Evolutionary conservation across 2,113 vertebrate genomes (phyloP).

Genomic region (Rhinogobius similis): DNA sequence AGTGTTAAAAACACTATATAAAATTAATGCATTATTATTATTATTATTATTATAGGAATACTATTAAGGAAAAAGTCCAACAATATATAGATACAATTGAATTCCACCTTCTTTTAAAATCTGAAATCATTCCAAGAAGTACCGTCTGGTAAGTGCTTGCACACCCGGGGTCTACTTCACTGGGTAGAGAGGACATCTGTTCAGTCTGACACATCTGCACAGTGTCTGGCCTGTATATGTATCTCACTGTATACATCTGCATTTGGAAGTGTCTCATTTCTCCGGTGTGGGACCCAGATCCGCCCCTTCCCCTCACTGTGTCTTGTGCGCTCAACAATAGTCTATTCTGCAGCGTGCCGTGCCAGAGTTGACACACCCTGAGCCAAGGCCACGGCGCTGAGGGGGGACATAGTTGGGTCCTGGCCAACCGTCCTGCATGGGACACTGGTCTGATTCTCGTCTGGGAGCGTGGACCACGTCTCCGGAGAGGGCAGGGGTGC

Average conservation of each 20-base stretch:
- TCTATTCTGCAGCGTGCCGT: conserved; percentile 75
- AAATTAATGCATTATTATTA: too few relatives aligned
- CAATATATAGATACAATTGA: too few relatives aligned
- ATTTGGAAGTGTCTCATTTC: conserved; percentile 14
- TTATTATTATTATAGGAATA: too few relatives aligned
- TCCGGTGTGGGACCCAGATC: conserved; percentile 9
- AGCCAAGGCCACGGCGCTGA: conserved; percentile 64
- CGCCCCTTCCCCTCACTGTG: conserved; percentile 41
- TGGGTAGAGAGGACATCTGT: too few relatives aligned
- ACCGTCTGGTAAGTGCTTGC: too few relatives aligned
- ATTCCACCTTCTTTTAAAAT: too few relatives aligned
- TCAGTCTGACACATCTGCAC: too few relatives aligned
- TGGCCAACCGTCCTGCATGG: conserved; percentile 48
- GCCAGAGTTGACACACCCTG: conserved; percentile 70
- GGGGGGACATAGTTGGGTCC: conserved; percentile 64
- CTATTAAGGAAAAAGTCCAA: too few relatives aligned
- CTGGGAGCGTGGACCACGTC: conserved; percentile 46
- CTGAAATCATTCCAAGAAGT: too few relatives aligned
- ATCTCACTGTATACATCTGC: background rate
- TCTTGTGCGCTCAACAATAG: conserved; percentile 75
- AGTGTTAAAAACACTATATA: too few relatives aligned
- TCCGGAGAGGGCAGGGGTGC: conserved; percentile 34
- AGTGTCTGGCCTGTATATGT: background rate
- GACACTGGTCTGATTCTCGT: conserved; percentile 73
- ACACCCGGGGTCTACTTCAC: too few relatives aligned